A percentile compares a stretch with the other conserved stretches of the same genome.
Conservation (phyloP, 1,140 invertebrate species). For the Pemphigus obesinymphae region DNA sequence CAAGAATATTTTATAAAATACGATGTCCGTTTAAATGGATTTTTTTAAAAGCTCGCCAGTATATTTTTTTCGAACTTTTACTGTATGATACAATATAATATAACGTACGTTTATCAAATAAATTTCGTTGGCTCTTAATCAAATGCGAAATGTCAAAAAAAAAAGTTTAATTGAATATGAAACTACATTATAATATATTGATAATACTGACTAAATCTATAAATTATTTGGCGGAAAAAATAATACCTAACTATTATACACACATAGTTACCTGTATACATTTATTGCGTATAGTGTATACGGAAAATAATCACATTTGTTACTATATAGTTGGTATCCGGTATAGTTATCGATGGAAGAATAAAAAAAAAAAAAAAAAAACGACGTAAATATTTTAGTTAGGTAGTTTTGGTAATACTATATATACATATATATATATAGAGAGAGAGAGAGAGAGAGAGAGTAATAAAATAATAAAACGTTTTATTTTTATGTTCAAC, state of each 20-base stretch:
- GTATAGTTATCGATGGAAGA: not conserved
- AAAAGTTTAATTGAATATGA: not conserved
- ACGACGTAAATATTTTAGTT: not conserved
- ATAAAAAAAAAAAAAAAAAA: no score
- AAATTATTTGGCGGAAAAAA: not conserved
- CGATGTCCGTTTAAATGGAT: no score
- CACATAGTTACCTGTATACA: not conserved
- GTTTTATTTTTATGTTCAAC: conserved; percentile 3
- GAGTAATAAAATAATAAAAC: conserved; percentile 17
- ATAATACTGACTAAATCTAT: not conserved
- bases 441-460: no score
- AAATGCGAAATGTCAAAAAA: conserved; percentile 15
- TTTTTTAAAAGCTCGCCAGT: no score
- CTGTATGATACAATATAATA: no score
- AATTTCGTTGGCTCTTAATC: not conserved
- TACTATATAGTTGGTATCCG: no score
- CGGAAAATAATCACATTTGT: no score
- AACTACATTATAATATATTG: not conserved
- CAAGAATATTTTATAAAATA: no score
- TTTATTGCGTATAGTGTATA: not conserved
- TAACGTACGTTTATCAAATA: not conserved
- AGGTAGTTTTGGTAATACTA: not conserved
- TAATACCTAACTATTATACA: no score
- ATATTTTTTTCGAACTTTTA: no score
- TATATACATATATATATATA: no score